These are phyloP conservation scores for Rhingia rostrata DNA, from an alignment of 2,888 invertebrate species.

Conservation along the genomic window DNA sequence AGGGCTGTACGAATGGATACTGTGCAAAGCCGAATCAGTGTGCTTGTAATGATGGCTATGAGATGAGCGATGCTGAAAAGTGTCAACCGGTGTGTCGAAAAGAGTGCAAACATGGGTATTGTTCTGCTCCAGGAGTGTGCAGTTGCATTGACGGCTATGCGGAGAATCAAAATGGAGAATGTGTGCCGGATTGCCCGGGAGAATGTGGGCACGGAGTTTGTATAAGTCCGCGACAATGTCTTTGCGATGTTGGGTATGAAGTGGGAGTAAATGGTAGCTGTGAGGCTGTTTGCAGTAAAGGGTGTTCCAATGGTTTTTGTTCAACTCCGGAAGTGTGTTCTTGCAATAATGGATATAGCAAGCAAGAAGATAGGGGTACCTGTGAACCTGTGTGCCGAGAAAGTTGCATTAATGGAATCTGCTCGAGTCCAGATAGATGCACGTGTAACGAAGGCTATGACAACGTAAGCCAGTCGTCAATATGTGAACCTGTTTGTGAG, in stretches of 20 bases:
- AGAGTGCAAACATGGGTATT: slow-evolving; percentile 78
- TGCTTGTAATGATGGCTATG: slow-evolving; percentile 84
- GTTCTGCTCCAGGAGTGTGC: slow-evolving; percentile 78
- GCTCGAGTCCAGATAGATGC: slow-evolving; percentile 76
- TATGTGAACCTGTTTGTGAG: slow-evolving; percentile 78
- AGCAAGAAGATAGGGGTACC: slow-evolving; percentile 75
- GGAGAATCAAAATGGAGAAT: slow-evolving; percentile 76
- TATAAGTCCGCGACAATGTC: slow-evolving; percentile 77
- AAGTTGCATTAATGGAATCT: slow-evolving; percentile 81
- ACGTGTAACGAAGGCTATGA: slow-evolving; percentile 35
- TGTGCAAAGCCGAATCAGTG: slow-evolving; percentile 85
- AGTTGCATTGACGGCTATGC: slow-evolving; percentile 83
- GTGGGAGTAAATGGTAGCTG: slow-evolving; percentile 82
- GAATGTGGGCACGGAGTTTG: slow-evolving; percentile 77
- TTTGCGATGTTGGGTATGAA: slow-evolving; percentile 80
- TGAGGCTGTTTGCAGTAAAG: slow-evolving; percentile 80
- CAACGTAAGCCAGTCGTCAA: slow-evolving; percentile 16
- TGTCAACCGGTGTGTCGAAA: slow-evolving; percentile 76
- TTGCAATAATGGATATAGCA: slow-evolving; percentile 86
- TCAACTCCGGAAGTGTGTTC: slow-evolving; percentile 85
- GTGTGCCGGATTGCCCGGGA: slow-evolving; percentile 74
- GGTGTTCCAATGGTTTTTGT: slow-evolving; percentile 84
- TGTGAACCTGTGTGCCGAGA: slow-evolving; percentile 78
- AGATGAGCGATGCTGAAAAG: slow-evolving; percentile 77
- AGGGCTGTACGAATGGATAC: slow-evolving; percentile 79